A percentile compares a stretch with the other conserved stretches of the same genome.
These are phyloP conservation scores for Psittacula echo DNA, from an alignment of 2,797 vertebrate genomes.

Conservation along the genomic window DNA sequence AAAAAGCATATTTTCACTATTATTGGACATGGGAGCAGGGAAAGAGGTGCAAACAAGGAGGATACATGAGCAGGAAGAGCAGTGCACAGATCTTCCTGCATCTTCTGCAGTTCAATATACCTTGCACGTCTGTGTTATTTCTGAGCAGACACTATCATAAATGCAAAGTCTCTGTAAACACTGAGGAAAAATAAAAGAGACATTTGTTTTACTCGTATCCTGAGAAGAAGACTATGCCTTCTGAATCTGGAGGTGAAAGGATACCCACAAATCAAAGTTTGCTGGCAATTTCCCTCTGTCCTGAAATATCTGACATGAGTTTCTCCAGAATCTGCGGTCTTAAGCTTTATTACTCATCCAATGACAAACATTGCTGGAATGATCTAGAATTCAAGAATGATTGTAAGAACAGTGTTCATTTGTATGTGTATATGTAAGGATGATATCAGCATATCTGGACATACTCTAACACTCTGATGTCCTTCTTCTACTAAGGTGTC, in stretches of 20 bases:
- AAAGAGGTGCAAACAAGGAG: neutral
- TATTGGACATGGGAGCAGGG: fast-evolving
- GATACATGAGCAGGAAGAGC: neutral
- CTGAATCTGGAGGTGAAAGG: neutral
- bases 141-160: neutral
- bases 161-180: neutral
- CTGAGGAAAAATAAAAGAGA: neutral
- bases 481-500: fast-evolving
- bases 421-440: neutral
- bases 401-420: neutral
- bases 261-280: neutral
- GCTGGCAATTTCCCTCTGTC: neutral
- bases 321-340: neutral
- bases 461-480: neutral
- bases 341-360: neutral
- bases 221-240: neutral
- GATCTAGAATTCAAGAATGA: neutral
- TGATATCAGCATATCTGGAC: neutral
- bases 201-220: neutral
- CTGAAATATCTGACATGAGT: neutral
- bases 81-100: neutral
- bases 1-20: neutral
- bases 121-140: neutral
- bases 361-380: neutral
- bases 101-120: neutral